Percentiles rank a stretch among this genome's conserved stretches.
phyloP scores from a whole-genome alignment of 2,888 invertebrate genomes.

The Pterostichus madidus region DNA sequence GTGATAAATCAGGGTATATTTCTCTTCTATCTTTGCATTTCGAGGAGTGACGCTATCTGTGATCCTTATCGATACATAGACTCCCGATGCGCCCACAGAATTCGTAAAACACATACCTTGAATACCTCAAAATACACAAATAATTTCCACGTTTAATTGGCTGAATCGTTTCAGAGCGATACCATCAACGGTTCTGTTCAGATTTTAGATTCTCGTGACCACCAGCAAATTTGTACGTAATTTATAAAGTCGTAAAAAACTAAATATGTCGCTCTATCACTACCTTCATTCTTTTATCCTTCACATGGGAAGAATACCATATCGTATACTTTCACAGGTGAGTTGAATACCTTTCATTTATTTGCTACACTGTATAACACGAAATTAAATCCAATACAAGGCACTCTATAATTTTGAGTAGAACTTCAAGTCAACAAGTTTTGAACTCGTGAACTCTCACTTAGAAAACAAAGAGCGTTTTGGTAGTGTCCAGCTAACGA shows the following conservation, averaged over 20 bases:
- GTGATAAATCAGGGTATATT: slow-evolving; percentile 33
- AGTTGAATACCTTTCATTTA: too few species aligned
- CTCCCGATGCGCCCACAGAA: slow-evolving; percentile 34
- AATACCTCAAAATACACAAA: slow-evolving; percentile 55
- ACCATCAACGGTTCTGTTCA: slow-evolving; percentile 3
- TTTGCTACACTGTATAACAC: too few species aligned
- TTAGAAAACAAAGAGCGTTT: too few species aligned
- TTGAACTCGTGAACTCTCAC: too few species aligned
- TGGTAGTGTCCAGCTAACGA: too few species aligned
- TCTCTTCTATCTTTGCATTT: slow-evolving; percentile 2
- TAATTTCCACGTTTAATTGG: slow-evolving; percentile 53
- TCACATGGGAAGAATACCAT: too few species aligned
- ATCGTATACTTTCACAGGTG: too few species aligned
- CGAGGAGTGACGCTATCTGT: slow-evolving; percentile 23
- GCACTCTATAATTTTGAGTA: too few species aligned
- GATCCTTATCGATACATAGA: slow-evolving; percentile 35
- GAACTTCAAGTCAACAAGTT: too few species aligned
- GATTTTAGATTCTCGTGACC: slow-evolving; percentile 44
- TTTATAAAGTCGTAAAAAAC: slow-evolving; percentile 51
- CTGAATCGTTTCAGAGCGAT: slow-evolving; percentile 44
- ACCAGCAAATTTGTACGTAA: slow-evolving; percentile 55
- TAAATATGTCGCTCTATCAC: slow-evolving; percentile 21
- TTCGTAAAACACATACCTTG: slow-evolving; percentile 50
- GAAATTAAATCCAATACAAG: too few species aligned
- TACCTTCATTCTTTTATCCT: too few species aligned